phyloP scores from a whole-genome alignment of 2,113 vertebrate genomes.

The Mus spicilegus region DNA sequence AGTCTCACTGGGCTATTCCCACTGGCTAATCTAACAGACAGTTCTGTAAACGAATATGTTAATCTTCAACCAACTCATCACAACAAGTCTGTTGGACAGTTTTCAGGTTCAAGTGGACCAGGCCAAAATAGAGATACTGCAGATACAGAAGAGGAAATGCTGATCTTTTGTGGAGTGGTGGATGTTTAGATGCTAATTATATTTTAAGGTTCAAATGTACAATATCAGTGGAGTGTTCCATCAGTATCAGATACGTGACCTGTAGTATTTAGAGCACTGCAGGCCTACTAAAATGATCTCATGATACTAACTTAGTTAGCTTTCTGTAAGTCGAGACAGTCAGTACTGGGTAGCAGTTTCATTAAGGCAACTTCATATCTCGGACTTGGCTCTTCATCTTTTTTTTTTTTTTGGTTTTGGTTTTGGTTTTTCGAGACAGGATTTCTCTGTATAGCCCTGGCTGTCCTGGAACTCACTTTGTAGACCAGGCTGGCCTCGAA shows the following conservation, averaged over 20 bases:
- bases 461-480: too few relatives aligned
- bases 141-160: neutral
- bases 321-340: neutral
- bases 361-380: neutral
- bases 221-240: rapidly evolving
- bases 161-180: too few relatives aligned
- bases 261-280: neutral
- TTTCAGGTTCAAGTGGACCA: neutral
- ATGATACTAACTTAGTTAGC: neutral
- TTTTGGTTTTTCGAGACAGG: too few relatives aligned
- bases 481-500: too few relatives aligned
- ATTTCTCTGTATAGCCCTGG: too few relatives aligned
- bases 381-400: neutral
- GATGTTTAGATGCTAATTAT: neutral
- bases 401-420: too few relatives aligned
- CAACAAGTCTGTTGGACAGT: neutral
- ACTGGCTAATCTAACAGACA: neutral
- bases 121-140: neutral
- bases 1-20: neutral
- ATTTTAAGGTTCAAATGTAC: neutral
- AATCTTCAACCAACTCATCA: constrained; percentile 46
- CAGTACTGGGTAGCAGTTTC: neutral
- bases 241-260: neutral
- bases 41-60: constrained; percentile 51
- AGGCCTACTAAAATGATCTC: neutral